phyloP scores from a whole-genome alignment of 2,797 vertebrate genomes.

The Xiphophorus birchmanni region DNA sequence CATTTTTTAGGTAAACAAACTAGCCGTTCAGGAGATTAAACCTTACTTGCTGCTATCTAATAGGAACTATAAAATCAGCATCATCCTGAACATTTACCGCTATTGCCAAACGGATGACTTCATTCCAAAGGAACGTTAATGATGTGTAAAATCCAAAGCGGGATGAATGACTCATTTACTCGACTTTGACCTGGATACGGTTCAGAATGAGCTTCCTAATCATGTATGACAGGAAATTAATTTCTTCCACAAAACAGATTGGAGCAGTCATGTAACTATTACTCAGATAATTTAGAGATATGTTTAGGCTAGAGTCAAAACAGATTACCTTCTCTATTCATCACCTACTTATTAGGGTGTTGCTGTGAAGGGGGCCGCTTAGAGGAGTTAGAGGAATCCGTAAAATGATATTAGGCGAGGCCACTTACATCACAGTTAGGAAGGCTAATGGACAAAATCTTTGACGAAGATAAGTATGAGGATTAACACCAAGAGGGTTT shows the following conservation, averaged over 20 bases:
- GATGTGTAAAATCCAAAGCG: conserved; percentile 34
- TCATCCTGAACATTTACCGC: conserved; percentile 1
- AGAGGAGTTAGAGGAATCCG: conserved; percentile 49
- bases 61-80: conserved; percentile 8
- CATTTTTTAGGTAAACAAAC: conserved; percentile 22
- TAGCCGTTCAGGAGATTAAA: conserved; percentile 1
- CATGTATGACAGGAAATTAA: conserved; percentile 68
- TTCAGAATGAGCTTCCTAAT: conserved; percentile 61
- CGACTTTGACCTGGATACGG: conserved; percentile 35
- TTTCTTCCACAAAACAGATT: conserved; percentile 49
- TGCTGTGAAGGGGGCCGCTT: conserved; percentile 18
- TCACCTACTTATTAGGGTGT: conserved; percentile 57
- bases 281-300: conserved; percentile 47
- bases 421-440: conserved; percentile 23
- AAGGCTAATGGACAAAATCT: conserved; percentile 32
- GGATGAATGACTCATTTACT: conserved; percentile 45
- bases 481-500: conserved; percentile 1
- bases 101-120: not conserved
- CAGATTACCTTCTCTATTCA: conserved; percentile 63
- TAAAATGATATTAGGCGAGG: conserved; percentile 42
- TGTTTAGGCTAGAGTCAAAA: conserved; percentile 55
- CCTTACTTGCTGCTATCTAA: conserved; percentile 10
- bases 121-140: conserved; percentile 21
- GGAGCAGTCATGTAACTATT: conserved; percentile 32
- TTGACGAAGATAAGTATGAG: conserved; percentile 41